Base-by-base conservation (phyloP, 2,888 invertebrate species). In the Urechis unicinctus region DNA sequence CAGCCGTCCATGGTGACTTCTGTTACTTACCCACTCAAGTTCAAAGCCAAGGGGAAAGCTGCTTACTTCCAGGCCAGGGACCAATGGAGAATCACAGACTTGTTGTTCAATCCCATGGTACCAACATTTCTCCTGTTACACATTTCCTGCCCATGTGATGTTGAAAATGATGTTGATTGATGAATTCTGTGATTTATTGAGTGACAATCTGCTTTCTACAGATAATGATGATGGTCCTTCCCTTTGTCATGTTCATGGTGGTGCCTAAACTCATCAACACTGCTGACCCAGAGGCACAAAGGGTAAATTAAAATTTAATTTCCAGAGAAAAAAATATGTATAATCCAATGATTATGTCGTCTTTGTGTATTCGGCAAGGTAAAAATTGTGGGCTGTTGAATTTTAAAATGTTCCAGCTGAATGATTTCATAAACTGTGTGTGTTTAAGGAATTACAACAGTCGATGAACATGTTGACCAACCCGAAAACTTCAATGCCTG, bases 71-170 rank as follows among this genome's bases (percentile, higher is more conserved):
- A 95, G 82, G 82, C 87, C 22, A 82, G 97, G 47, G 97, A 98
- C 75, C 94, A 96, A 73, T 96, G 95, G 95, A 85, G 95, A 72
- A 82, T 96, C 13, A 95, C 95, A 0, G 97, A 98, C 81, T 90
- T 97, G 78, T 78, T 98, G 31, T 89, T 95, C 78, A 95, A 91
- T 78, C 96, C 96, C 1, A 96, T 96, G 95, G 90, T 83, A 71
- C n/a, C n/a, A n/a, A n/a, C n/a, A n/a, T n/a, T n/a, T 66, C 42
- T 28, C 41, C 41, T 36, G 17, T 36, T 36, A 36, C 9, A 13
- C 9, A 13, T n/a, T n/a, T n/a, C 24, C 17, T 21, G 25, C 25
- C 13, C 13, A 28, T 9, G 24, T 22, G 9, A 13, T 48, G 6
- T 9, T 25, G 26, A 5, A 25, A 22, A 26, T 48, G 13, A 26